Evolutionary conservation across 2,797 vertebrate species (phyloP), one percentile per base, ranked within the genome.

Genomic region (Sebastolobus altivelis): DNA sequence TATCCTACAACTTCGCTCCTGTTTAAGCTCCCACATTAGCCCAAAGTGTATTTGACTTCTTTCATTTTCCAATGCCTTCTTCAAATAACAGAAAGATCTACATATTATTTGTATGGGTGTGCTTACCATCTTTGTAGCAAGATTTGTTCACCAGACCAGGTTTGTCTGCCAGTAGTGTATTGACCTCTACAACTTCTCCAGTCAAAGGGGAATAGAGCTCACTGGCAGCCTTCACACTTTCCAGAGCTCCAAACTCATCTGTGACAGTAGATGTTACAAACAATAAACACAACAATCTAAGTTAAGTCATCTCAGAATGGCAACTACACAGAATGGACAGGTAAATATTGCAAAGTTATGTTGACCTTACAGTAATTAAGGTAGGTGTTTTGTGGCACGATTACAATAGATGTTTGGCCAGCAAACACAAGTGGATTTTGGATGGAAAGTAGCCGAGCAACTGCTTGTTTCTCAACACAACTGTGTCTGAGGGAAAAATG

Each of bases 211-310:
- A 98, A 88, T 97, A 99, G 25, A 99, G 96, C 90, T 99, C 99
- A 92, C 98, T 99, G 84, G 98, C 98, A 89, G 98, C 98, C 93
- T 99, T 99, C 69, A 99, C 99, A 71, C 98, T 99, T 93, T 99
- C 99, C 93, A 99, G 94, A 84, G 98, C 96, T 79, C 99, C 98
- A 94, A 99, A 99, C 89, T 99, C 98, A 93, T 99, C 98, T 99
- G 91, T 52, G 10, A 61, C 5, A 69, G 46, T 1, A 59, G 18
- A 79, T 2, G 18, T 71, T 25, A 61, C 20, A 83, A 67, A 87
- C 6, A 79, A 52, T 10, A 54, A 0, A 35, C 20, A 1, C 54
- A 35, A 65, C 14, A 46, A 46, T 46, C 40, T 16, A 9, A 8
- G 6, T 58, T 12, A 38, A 0, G 11, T 31, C 2, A 65, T 52